phyloP scores from a whole-genome alignment of 1,140 invertebrate genomes.

The Sycophaga agraensis region DNA sequence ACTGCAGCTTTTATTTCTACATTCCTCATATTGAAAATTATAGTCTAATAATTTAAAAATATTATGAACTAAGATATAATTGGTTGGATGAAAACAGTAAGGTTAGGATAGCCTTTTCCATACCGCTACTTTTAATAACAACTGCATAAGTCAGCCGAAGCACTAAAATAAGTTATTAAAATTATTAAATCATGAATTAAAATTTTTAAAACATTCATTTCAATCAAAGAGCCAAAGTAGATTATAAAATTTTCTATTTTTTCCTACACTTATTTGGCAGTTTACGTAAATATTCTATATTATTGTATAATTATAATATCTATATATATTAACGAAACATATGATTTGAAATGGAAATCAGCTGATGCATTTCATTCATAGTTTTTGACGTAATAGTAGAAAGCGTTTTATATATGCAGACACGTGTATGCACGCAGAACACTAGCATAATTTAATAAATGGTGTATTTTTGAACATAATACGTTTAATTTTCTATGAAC shows the following conservation, averaged over 20 bases:
- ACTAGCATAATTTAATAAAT: too few relatives aligned
- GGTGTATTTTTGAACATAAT: not conserved
- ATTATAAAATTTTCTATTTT: not conserved
- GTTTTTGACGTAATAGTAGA: not conserved
- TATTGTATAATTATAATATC: not conserved
- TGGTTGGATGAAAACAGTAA: too few relatives aligned
- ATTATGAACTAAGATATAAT: too few relatives aligned
- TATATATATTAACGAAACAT: slow-evolving; percentile 2
- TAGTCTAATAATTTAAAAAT: too few relatives aligned
- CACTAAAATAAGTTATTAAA: not conserved
- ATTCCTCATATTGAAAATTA: slow-evolving; percentile 47
- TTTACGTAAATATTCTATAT: not conserved
- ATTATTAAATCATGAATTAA: not conserved
- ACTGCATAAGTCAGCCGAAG: not conserved
- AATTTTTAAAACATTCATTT: not conserved
- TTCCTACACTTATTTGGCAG: not conserved
- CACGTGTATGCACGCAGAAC: not conserved
- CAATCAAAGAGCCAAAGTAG: not conserved
- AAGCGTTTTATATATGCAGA: not conserved
- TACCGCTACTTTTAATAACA: not conserved
- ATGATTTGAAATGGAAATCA: slow-evolving; percentile 1
- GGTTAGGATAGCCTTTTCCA: not conserved
- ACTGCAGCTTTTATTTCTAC: slow-evolving; percentile 69
- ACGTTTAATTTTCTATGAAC: not conserved
- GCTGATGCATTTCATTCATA: slow-evolving; percentile 4